Base-by-base conservation (phyloP, 2,113 vertebrate species). In the Formicarius rufipectus region DNA sequence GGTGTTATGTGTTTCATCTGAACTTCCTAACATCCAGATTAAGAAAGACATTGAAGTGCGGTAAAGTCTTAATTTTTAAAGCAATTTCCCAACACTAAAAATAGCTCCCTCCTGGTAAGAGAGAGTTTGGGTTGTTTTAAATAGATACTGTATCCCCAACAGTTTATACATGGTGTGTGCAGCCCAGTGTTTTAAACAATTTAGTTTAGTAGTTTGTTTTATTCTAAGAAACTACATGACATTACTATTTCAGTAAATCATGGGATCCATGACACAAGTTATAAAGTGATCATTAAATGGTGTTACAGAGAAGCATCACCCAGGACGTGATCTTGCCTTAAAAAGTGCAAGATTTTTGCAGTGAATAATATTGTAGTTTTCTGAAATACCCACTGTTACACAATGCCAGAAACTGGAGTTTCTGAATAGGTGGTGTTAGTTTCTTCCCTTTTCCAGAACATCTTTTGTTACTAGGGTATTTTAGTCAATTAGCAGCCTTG, bases 391-490 rank as follows among this genome's bases (percentile, higher is more conserved):
- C 21, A 15, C 3, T 42, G 4, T 78, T 90, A 52, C 0, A 64
- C 39, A 82, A 8, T 73, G 40, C 20, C 31, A 84, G 72, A 67
- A 93, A 64, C 14, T 25, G 44, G 52, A 45, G 27, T 92, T 73
- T 84, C 60, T 92, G 79, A 78, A 63, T 67, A 58, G n/a, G 14
- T 60, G 9, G 10, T 73, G 25, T 14, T 52, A 67, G 40, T 89
- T 66, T 53, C 82, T 81, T 88, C 84, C 35, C 24, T 81, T 78
- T 88, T 72, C 55, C 62, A 84, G 56, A 52, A 75, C 49, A 63
- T 84, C 73, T 95, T 97, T 95, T 84, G 64, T 91, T 95, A 92
- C 82, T 85, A 49, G 80, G 79, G 53, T 96, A 90, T 90, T 92
- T 89, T 87, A 80, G 84, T 94, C 85, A 83, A 75, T 93, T 96